Evolutionary conservation across 2,888 invertebrate genomes (phyloP).

Genomic region (Rhagonycha fulva): DNA sequence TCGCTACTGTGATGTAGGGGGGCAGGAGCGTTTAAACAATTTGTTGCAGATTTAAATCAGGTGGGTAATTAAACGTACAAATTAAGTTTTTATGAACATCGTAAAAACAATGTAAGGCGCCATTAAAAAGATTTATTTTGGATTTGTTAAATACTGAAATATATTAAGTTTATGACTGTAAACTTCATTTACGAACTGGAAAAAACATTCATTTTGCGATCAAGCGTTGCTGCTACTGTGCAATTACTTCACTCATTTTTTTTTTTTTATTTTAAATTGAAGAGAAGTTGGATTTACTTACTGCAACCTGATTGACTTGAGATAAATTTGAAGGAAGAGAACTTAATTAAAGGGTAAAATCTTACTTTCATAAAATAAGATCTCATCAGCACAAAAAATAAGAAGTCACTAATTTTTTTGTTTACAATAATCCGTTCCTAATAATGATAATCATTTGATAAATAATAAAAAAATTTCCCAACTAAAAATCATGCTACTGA

Average conservation of each 20-base stretch:
- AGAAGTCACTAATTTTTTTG: background rate
- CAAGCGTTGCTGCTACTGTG: background rate
- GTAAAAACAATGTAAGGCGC: background rate
- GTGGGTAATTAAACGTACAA: background rate
- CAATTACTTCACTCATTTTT: background rate
- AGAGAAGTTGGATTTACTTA: background rate
- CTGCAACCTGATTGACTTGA: background rate
- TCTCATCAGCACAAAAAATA: background rate
- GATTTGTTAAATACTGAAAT: background rate
- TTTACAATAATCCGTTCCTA: background rate
- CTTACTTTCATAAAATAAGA: background rate
- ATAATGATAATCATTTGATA: background rate
- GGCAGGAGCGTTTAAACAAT: background rate
- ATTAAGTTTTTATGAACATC: background rate
- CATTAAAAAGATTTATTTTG: background rate
- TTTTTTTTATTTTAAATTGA: background rate
- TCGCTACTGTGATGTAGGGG: too few species aligned
- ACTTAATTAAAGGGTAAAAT: background rate
- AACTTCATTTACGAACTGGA: background rate
- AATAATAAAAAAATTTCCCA: background rate
- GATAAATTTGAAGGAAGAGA: too few species aligned
- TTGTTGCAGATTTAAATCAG: background rate
- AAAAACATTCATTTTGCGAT: background rate
- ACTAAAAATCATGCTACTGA: background rate
- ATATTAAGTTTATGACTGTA: background rate